Base-by-base conservation (phyloP, 2,797 vertebrate species). In the Rhyacichthys aspro region DNA sequence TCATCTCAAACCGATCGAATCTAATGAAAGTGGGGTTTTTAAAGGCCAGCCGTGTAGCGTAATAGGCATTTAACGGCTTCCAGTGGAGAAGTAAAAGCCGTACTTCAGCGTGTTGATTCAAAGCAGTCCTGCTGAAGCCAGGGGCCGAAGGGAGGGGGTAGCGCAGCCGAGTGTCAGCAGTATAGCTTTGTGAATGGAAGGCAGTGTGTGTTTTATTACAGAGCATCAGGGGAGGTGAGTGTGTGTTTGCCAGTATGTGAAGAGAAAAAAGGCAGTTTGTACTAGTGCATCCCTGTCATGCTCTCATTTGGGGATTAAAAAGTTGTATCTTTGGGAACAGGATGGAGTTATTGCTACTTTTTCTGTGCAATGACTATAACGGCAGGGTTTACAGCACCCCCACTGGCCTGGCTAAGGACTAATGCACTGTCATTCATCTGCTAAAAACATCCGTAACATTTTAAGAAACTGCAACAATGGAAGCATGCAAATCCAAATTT, bases 201-300 rank as follows among this genome's bases (percentile, higher is more conserved):
- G 72, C 81, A 84, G 76, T 88, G 87, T 89, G 84, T 82, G 67
- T 86, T 90, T 86, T 86, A 86, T 87, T 86, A 81, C 73, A 61
- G 78, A 71, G 73, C 70, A 32, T 7, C 34, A 64, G 48, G 66
- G 61, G 63, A 60, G 55, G 49, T 71, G 74, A 66, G 63, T 16
- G 57, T 23, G 57, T 59, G 16, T 49, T 34, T 38, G 28, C 14
- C 12, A 15, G 52, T 43, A n/a, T 44, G 38, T 32, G 14, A 7
- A 33, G 46, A 41, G 15, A 55, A 59, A 65, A 44, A 19, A 8
- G 44, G 28, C 18, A 8, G 19, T 46, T 45, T 23, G 23, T 45
- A 44, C 5, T 7, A 8, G 68, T 60, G 17, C 41, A 63, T 82
- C 56, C 43, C 45, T 41, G 36, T 65, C n/a, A n/a, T n/a, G n/a